A percentile compares a stretch with the other conserved stretches of the same genome.
Conservation (phyloP, 2,113 vertebrate genomes). For the Brachypodius melanocephalos region DNA sequence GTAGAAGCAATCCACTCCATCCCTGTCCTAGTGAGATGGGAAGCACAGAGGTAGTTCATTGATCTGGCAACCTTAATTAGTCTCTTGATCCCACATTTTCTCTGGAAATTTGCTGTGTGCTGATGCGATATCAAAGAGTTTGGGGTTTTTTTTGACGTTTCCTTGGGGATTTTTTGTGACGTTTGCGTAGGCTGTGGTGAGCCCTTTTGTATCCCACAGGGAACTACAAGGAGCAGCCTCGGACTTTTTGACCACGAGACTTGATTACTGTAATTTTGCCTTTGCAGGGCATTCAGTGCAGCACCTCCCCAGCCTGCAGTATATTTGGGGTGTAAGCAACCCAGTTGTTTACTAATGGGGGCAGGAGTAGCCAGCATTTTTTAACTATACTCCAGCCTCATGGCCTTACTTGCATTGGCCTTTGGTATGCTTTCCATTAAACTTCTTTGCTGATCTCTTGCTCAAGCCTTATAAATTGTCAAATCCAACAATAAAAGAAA, state of each 20-base stretch:
- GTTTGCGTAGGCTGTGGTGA: neutral
- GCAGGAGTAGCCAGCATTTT: neutral
- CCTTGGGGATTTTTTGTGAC: neutral
- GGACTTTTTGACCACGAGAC: neutral
- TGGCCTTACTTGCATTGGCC: neutral
- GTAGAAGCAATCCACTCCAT: neutral
- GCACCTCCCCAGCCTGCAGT: neutral
- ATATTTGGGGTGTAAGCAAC: neutral
- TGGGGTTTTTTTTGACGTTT: neutral
- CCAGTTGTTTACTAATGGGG: neutral
- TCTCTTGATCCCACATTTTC: neutral
- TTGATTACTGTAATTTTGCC: conserved; percentile 47
- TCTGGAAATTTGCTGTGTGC: neutral
- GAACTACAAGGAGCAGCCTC: neutral
- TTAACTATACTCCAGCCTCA: neutral
- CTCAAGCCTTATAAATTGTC: neutral
- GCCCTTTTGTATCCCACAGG: neutral
- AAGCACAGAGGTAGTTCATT: neutral
- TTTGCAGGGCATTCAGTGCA: neutral
- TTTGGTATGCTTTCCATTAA: neutral
- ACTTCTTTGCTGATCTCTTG: neutral
- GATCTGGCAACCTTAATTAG: neutral
- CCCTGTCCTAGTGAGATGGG: neutral
- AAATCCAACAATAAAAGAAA: neutral
- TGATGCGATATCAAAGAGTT: neutral